Evolutionary conservation across 92 coral and sea anemone genomes (phyloP).

Genomic region (Phenganax stokvisi): DNA sequence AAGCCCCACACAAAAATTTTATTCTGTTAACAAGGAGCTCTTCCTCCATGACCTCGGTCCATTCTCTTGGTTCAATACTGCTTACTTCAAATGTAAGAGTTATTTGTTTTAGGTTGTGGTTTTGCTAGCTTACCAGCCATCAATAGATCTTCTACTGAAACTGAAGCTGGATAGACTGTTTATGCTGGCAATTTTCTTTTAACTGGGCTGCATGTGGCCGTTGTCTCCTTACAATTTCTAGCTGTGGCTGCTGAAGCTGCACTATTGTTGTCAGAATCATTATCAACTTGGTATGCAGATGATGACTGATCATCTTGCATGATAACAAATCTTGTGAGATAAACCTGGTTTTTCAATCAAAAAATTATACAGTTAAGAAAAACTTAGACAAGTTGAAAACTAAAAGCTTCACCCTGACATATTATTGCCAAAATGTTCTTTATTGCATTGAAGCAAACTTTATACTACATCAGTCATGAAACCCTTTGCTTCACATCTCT

Average conservation of each 20-base stretch:
- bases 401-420: too few relatives aligned
- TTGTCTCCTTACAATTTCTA: not conserved
- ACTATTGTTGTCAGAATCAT: not conserved
- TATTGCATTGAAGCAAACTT: too few relatives aligned
- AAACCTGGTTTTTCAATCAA: slow-evolving; percentile 5
- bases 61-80: slow-evolving; percentile 12
- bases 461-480: too few relatives aligned
- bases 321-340: slow-evolving; percentile 37
- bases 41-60: slow-evolving; percentile 23
- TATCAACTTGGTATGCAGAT: not conserved
- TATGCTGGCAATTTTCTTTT: not conserved
- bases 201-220: slow-evolving; percentile 7
- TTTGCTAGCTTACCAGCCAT: slow-evolving; percentile 62
- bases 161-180: slow-evolving; percentile 51
- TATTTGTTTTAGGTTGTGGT: slow-evolving; percentile 37
- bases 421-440: too few relatives aligned
- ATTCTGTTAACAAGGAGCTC: slow-evolving; percentile 4
- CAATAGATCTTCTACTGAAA: slow-evolving; percentile 53
- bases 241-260: not conserved
- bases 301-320: slow-evolving; percentile 11
- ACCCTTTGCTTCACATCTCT: too few relatives aligned
- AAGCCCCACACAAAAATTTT: slow-evolving; percentile 14
- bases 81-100: slow-evolving; percentile 12
- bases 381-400: too few relatives aligned
- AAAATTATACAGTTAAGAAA: too few relatives aligned